Conservation (phyloP, 1,140 invertebrate genomes). For the Drosophila rufa region DNA sequence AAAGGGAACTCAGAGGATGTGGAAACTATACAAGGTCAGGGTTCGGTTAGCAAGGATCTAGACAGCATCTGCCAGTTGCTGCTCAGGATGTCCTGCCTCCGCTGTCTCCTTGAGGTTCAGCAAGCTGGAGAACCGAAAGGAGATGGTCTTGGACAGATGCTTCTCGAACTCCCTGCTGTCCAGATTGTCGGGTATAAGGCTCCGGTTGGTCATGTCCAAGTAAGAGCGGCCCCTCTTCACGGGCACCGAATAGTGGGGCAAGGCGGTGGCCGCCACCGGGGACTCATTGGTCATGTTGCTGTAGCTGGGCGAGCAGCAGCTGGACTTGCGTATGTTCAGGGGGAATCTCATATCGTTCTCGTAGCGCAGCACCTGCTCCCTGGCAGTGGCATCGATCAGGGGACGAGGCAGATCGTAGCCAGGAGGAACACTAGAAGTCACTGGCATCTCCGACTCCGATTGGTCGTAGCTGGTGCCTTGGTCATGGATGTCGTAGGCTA, state of each 20-base stretch:
- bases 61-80: slow-evolving; percentile 56
- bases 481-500: slow-evolving; percentile 73
- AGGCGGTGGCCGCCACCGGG: slow-evolving; percentile 21
- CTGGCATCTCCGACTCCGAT: slow-evolving; percentile 56
- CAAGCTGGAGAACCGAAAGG: slow-evolving; percentile 82
- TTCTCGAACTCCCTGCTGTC: slow-evolving; percentile 82
- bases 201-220: slow-evolving; percentile 83
- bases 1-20: background rate
- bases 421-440: slow-evolving; percentile 49
- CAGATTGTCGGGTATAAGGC: slow-evolving; percentile 78
- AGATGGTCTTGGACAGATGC: slow-evolving; percentile 82
- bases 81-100: slow-evolving; percentile 17
- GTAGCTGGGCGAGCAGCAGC: slow-evolving; percentile 63
- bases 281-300: slow-evolving; percentile 67
- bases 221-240: slow-evolving; percentile 80
- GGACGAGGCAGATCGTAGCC: slow-evolving; percentile 82
- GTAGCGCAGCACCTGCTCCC: slow-evolving; percentile 76
- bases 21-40: slow-evolving; percentile 20
- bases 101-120: slow-evolving; percentile 77
- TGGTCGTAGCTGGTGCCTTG: slow-evolving; percentile 64
- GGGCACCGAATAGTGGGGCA: slow-evolving; percentile 75
- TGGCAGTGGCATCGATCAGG: slow-evolving; percentile 69
- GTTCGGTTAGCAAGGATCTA: slow-evolving; percentile 2
- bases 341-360: slow-evolving; percentile 83
- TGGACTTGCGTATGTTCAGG: slow-evolving; percentile 77